phyloP scores from a whole-genome alignment of 1,140 invertebrate genomes.

The Latrodectus geometricus region DNA sequence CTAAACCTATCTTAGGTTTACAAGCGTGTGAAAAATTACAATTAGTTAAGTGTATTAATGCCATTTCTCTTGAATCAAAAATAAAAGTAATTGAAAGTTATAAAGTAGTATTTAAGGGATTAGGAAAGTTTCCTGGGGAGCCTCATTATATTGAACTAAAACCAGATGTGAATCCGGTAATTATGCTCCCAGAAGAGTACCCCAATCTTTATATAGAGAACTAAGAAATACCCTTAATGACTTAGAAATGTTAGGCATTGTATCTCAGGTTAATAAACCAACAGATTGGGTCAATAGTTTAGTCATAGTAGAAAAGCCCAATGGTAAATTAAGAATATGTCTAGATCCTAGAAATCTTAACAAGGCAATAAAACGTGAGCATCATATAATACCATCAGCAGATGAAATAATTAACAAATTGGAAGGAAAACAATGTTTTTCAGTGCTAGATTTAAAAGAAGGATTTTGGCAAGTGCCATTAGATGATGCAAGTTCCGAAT shows the following conservation, averaged over 20 bases:
- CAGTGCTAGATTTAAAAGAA: too few relatives aligned
- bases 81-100: background rate
- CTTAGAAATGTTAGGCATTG: constrained; percentile 63
- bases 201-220: constrained; percentile 38
- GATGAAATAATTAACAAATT: constrained; percentile 25
- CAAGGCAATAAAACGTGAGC: constrained; percentile 28
- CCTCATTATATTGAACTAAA: constrained; percentile 32
- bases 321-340: too few relatives aligned
- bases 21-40: background rate
- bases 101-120: constrained; percentile 16
- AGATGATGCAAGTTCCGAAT: constrained; percentile 16
- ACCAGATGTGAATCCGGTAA: constrained; percentile 7
- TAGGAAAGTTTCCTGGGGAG: constrained; percentile 16
- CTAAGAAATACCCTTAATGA: constrained; percentile 61
- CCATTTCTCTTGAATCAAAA: background rate
- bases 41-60: constrained; percentile 6
- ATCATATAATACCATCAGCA: constrained; percentile 16
- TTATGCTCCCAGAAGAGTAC: constrained; percentile 50
- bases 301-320: too few relatives aligned
- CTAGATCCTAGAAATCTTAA: constrained; percentile 62
- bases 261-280: constrained; percentile 66
- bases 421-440: too few relatives aligned
- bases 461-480: constrained; percentile 16
- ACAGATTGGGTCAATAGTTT: too few relatives aligned
- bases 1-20: background rate